Evolutionary conservation across 2,888 invertebrate species (phyloP).

Genomic region (Phyto melanocephala): DNA sequence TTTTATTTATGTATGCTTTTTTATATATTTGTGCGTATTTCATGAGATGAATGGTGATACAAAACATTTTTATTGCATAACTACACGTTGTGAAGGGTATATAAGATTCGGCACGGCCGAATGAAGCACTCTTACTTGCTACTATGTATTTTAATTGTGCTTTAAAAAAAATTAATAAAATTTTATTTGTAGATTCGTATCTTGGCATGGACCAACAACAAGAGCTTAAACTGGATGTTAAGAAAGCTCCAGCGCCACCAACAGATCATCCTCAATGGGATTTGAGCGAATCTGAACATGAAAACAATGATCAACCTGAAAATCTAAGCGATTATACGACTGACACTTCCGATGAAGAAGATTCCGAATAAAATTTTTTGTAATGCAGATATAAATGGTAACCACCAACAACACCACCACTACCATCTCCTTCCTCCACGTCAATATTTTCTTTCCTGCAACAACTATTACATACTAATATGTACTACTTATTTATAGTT

Average conservation of each 20-base stretch:
- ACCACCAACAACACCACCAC: constrained; percentile 40
- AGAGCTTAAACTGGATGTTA: constrained; percentile 97
- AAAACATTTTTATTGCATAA: too few species aligned
- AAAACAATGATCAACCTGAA: constrained; percentile 82
- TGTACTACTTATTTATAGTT: constrained; percentile 38
- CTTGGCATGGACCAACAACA: constrained; percentile 97
- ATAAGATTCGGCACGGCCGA: too few species aligned
- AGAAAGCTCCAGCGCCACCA: constrained; percentile 95
- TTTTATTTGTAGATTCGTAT: constrained; percentile 88
- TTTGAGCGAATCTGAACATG: constrained; percentile 94
- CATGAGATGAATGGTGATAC: too few species aligned
- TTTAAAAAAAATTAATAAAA: not conserved
- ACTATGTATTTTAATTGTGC: too few species aligned
- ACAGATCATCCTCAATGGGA: constrained; percentile 99
- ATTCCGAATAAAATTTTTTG: constrained; percentile 72
- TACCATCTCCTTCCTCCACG: constrained; percentile 56
- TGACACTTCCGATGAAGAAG: constrained; percentile 83
- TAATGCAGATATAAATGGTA: constrained; percentile 35
- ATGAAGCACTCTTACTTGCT: too few species aligned
- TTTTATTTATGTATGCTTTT: too few species aligned
- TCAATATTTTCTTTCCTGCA: constrained; percentile 59
- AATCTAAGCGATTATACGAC: constrained; percentile 84
- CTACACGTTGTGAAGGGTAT: too few species aligned
- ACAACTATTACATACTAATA: constrained; percentile 22
- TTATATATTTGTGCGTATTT: too few species aligned